phyloP scores from a whole-genome alignment of 1,140 invertebrate genomes.

The Chironomus tepperi region DNA sequence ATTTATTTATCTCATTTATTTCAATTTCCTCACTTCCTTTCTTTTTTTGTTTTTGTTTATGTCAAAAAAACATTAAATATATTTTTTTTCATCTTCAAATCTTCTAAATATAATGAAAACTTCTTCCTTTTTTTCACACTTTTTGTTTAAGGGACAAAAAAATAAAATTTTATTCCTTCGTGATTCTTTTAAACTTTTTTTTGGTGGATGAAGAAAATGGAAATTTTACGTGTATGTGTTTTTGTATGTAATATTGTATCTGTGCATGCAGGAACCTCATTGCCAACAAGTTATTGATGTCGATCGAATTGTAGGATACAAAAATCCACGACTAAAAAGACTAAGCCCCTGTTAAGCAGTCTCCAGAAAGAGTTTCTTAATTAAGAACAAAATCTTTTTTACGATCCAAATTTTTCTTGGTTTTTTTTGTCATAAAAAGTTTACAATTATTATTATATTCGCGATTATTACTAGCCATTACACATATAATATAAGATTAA shows the following conservation, averaged over 20 bases:
- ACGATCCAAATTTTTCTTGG: background rate
- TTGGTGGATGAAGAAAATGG: too few species aligned
- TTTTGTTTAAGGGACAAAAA: too few species aligned
- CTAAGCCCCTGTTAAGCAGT: conserved; percentile 21
- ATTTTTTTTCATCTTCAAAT: too few species aligned
- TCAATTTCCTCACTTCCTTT: background rate
- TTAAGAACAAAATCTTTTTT: background rate
- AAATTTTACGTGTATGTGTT: too few species aligned
- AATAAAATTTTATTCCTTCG: too few species aligned
- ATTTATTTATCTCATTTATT: background rate
- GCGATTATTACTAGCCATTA: conserved; percentile 16
- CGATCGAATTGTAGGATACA: background rate
- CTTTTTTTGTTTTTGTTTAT: background rate
- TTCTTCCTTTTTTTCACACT: too few species aligned
- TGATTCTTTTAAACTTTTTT: too few species aligned
- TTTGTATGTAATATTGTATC: too few species aligned
- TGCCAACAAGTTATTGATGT: background rate
- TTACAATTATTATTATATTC: conserved; percentile 10
- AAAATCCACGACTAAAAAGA: conserved; percentile 16
- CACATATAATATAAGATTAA: conserved; percentile 23
- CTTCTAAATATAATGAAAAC: too few species aligned
- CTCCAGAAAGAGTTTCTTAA: background rate
- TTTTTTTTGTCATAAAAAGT: background rate
- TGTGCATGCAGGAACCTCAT: too few species aligned
- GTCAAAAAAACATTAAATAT: too few species aligned